Base-by-base conservation (phyloP, 92 coral and sea anemone genomes). In the Pocillopora grandis region DNA sequence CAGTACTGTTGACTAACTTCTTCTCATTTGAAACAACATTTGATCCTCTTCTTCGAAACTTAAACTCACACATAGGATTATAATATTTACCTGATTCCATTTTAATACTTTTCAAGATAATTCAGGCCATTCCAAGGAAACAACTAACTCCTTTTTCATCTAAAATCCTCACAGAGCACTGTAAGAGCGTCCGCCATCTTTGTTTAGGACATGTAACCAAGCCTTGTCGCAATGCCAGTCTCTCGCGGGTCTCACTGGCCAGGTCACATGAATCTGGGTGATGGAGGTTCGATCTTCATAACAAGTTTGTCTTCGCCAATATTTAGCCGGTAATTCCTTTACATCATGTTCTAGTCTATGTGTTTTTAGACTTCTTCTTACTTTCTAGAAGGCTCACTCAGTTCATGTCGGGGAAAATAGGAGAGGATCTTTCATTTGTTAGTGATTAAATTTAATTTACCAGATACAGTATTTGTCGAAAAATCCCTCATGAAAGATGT, bases 241-340 rank as follows among this genome's bases (percentile, higher is more conserved):
- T 59, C n/a, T 0, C 68, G 58, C 85, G 52, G 33, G 49, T 64
- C 19, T 14, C 11, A 17, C 10, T 36, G 55, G 36, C 80, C 49
- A 80, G 49, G 62, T 81, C 85, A 81, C 85, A 71, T 81, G 85
- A 81, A 70, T 56, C 58, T 69, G 76, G 71, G 70, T 78, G n/a
- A 58, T 69, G 76, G 66, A 56, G 66, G 66, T 59, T 80, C 69
- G 55, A 2, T 80, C 64, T 27, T 56, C 1, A 52, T 48, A 66
- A 37, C 58, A 19, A 57, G n/a, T 59, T 42, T 58, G n/a, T 81
- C 19, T 81, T 68, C 65, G 6, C 56, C 84, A 57, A 17, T 67
- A 69, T 71, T 71, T 71, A 18, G 58, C 58, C 37, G 71, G 85
- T 71, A 36, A 81, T n/a, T 58, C 14, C 70, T 19, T 55, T 9